phyloP scores from a whole-genome alignment of 1,140 invertebrate species.

The Drosophila albomicans region DNA sequence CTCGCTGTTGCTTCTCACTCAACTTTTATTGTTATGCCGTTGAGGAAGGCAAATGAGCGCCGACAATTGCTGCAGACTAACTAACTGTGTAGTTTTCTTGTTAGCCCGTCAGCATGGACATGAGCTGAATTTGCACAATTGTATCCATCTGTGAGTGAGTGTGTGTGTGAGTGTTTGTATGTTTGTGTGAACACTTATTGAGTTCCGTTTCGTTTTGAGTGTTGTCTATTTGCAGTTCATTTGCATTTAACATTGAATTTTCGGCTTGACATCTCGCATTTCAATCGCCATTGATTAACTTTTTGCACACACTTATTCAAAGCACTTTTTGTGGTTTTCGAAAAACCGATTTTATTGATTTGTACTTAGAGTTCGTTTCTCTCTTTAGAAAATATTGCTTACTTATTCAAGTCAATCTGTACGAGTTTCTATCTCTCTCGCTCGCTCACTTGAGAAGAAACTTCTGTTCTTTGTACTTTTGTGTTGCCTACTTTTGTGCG shows the following conservation, averaged over 20 bases:
- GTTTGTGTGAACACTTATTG: not conserved
- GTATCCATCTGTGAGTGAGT: not conserved
- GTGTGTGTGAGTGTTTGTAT: not conserved
- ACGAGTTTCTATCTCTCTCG: not conserved
- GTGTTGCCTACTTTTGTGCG: constrained; percentile 33
- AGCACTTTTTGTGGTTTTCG: constrained; percentile 2
- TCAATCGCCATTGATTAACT: constrained; percentile 45
- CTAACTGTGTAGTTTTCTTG: constrained; percentile 69
- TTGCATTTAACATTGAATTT: constrained; percentile 69
- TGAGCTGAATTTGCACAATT: constrained; percentile 15
- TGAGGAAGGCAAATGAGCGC: constrained; percentile 36
- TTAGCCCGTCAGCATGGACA: constrained; percentile 40
- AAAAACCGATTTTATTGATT: constrained; percentile 33
- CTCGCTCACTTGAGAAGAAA: not conserved
- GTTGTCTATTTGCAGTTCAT: constrained; percentile 51
- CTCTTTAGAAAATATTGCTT: constrained; percentile 11
- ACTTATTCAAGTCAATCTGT: constrained; percentile 12
- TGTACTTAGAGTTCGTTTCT: constrained; percentile 24
- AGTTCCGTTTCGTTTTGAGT: not conserved
- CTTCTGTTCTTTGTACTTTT: constrained; percentile 39
- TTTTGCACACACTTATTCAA: constrained; percentile 20
- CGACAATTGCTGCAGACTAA: constrained; percentile 65
- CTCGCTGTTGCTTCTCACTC: constrained; percentile 51
- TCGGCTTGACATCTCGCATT: constrained; percentile 24
- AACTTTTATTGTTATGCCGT: constrained; percentile 78